phyloP scores from a whole-genome alignment of 1,140 invertebrate genomes.

The Antheraea pernyi region DNA sequence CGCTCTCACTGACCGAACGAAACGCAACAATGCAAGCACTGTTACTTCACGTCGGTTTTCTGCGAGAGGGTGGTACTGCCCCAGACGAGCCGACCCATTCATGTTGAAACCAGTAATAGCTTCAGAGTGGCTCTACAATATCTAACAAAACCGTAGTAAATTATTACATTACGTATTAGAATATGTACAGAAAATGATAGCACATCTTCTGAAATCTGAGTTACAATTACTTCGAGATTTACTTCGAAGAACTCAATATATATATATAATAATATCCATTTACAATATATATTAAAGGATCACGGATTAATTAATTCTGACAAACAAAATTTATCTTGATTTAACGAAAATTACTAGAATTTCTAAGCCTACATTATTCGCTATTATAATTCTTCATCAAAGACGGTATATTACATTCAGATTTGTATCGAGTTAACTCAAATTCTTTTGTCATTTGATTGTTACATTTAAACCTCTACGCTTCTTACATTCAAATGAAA shows the following conservation, averaged over 20 bases:
- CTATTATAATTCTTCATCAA: not conserved
- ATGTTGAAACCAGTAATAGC: no score
- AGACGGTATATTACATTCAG: not conserved
- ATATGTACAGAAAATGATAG: not conserved
- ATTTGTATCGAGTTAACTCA: not conserved
- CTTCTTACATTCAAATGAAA: no score
- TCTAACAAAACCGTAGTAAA: no score
- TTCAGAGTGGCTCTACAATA: no score
- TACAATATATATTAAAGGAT: constrained; percentile 2
- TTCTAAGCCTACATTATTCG: not conserved
- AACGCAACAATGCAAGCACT: no score
- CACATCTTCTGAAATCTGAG: not conserved
- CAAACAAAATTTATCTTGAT: not conserved
- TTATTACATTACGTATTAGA: no score
- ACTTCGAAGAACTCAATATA: not conserved
- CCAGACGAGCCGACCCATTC: no score
- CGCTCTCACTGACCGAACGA: no score
- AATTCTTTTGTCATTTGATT: not conserved
- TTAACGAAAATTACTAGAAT: not conserved
- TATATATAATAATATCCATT: constrained; percentile 4
- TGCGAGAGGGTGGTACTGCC: no score
- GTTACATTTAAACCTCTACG: not conserved
- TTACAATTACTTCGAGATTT: not conserved
- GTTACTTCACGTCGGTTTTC: no score
- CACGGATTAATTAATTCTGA: not conserved